phyloP scores from a whole-genome alignment of 2,113 vertebrate species.

The Bos javanicus region DNA sequence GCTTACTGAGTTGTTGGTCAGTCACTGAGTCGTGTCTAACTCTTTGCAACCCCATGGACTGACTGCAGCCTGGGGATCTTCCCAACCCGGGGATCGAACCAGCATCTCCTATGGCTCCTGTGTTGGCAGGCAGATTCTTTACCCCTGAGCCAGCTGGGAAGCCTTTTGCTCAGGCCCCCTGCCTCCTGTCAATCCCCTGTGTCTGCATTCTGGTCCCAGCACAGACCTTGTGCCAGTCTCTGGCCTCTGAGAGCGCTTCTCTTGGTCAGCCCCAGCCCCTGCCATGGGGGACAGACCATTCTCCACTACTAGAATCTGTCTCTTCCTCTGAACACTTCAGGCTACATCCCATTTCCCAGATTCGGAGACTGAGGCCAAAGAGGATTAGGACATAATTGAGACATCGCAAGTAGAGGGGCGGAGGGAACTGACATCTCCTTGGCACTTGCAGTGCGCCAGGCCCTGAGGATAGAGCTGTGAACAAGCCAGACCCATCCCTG shows the following conservation, averaged over 20 bases:
- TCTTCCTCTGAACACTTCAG: background rate
- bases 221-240: background rate
- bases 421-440: background rate
- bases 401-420: background rate
- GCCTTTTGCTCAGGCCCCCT: background rate
- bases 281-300: background rate
- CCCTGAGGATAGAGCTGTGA: background rate
- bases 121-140: background rate
- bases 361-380: background rate
- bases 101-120: background rate
- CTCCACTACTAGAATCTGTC: background rate
- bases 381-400: background rate
- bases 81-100: background rate
- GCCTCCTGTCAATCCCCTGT: background rate
- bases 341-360: background rate
- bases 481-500: background rate
- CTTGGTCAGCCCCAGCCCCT: background rate
- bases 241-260: background rate
- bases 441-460: background rate
- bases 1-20: background rate
- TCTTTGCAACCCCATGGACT: background rate
- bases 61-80: background rate
- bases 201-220: background rate
- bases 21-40: background rate
- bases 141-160: background rate